These are phyloP conservation scores for Patella pellucida DNA, from an alignment of 2,888 invertebrate genomes.

Conservation along the genomic window DNA sequence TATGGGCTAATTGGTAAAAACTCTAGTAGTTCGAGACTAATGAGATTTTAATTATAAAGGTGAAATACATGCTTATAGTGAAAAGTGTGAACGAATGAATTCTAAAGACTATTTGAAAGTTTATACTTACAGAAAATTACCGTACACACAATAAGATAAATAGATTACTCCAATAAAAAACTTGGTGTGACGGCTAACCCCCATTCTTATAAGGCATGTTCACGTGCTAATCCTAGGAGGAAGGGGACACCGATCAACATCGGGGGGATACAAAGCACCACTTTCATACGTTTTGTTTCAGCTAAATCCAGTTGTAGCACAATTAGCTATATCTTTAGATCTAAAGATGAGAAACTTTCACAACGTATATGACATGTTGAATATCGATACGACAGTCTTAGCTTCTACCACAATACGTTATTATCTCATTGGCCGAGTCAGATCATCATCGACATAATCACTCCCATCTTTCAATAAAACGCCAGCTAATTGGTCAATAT, in stretches of 20 bases:
- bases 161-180: slow-evolving; percentile 49
- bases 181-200: slow-evolving; percentile 49
- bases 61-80: too few relatives aligned
- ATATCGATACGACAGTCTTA: too few relatives aligned
- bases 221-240: slow-evolving; percentile 8
- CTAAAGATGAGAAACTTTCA: not conserved
- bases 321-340: not conserved
- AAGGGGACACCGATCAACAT: not conserved
- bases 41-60: too few relatives aligned
- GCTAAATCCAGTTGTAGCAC: slow-evolving; percentile 9
- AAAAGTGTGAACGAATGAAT: too few relatives aligned
- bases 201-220: slow-evolving; percentile 41
- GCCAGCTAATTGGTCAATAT: not conserved
- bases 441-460: not conserved
- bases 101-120: too few relatives aligned
- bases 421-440: too few relatives aligned
- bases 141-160: slow-evolving; percentile 54
- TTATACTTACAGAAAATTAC: slow-evolving; percentile 57
- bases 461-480: not conserved
- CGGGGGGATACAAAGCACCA: not conserved
- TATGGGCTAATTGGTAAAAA: too few relatives aligned
- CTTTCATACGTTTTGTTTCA: not conserved
- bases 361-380: too few relatives aligned
- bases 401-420: too few relatives aligned
- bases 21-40: too few relatives aligned